Conservation (phyloP, 2,797 vertebrate genomes). For the Clarias laeviceps region DNA sequence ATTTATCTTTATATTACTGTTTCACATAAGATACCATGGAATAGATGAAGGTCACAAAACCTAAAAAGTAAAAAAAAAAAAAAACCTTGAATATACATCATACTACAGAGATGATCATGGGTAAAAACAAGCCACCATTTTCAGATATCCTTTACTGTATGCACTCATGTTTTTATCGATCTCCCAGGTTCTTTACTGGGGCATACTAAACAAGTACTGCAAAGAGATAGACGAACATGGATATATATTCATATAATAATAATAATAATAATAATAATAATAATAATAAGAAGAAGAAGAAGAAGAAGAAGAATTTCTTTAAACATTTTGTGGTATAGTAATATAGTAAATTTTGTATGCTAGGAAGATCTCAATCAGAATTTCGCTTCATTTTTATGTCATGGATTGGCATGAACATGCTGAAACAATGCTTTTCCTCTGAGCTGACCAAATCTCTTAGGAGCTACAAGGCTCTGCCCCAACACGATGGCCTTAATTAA, state of each 20-base stretch:
- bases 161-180: not conserved
- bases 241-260: too few species aligned
- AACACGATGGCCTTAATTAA: constrained; percentile 42
- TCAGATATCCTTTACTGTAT: not conserved
- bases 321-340: not conserved
- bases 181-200: not conserved
- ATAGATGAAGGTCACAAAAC: not conserved
- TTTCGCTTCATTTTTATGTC: not conserved
- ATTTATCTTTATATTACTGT: not conserved
- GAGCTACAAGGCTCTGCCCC: constrained; percentile 27
- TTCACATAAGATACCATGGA: not conserved
- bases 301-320: not conserved
- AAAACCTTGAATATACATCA: not conserved
- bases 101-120: not conserved
- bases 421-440: not conserved
- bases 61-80: not conserved
- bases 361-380: not conserved
- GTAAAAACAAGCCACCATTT: not conserved
- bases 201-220: too few species aligned
- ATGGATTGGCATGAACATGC: not conserved
- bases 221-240: not conserved
- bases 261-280: too few species aligned
- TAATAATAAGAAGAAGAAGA: too few species aligned
- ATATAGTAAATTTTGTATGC: not conserved
- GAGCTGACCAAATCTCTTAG: constrained; percentile 5